Evolutionary conservation across 2,888 invertebrate genomes (phyloP), one percentile per base, ranked within the genome.

Genomic region (Neelides folsomi): DNA sequence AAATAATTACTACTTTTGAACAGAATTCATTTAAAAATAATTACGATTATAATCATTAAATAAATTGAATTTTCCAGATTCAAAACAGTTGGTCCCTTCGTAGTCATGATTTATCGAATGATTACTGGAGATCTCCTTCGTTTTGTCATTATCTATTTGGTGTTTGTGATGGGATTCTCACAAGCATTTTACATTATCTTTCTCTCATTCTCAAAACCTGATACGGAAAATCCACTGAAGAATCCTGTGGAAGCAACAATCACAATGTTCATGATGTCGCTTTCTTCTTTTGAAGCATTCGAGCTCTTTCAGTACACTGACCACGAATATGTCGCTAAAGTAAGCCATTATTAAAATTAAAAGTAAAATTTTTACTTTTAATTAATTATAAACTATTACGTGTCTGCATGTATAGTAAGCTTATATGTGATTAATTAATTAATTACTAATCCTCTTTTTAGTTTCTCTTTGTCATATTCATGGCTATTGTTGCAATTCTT

Each of bases 71-170:
- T 62, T 73, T 76, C 40, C 72, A 92, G 97, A 10, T 92, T 97
- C 71, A 92, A 93, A 72, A 90, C 94, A 0, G 94, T 97, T 1
- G 97, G 97, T 3, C 97, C 97, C 0, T 97, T 97, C 79, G 97
- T 97, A n/a, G 90, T 95, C 62, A 97, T 97, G 95, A 93, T 98
- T 65, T 97, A 97, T 73, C 80, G 94, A 60, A 97, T 98, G 92
- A 86, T 97, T 47, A 85, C 86, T 79, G 93, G 95, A 51, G 97
- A 98, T 73, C 75, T 97, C 27, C 74, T 95, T 20, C 79, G 97
- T 59, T 98, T 98, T 71, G 92, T 94, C 56, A 84, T 87, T 45
- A 98, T 98, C 68, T 98, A 97, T 69, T 74, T 92, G 58, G 92
- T 98, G 3, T 97, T 98, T 69, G 88, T 98, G 5, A 83, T 95